Percentiles rank a stretch among this genome's conserved stretches.
Conservation (phyloP, 2,113 vertebrate genomes). For the Chionis minor region DNA sequence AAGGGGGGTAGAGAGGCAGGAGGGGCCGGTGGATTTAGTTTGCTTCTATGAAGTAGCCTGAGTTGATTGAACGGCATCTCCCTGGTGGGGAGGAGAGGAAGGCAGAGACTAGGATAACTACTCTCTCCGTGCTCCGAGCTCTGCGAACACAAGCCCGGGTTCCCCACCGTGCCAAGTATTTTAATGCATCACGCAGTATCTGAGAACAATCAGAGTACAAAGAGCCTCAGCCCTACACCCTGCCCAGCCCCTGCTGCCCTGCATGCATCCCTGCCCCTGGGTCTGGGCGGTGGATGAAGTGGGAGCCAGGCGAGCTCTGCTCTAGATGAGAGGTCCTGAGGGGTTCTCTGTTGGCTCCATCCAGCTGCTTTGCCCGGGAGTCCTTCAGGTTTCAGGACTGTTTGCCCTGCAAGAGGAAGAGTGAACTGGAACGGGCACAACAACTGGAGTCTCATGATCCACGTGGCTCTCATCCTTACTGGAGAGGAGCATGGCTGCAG, state of each 20-base stretch:
- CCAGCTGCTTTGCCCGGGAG: background rate
- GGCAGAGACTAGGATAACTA: background rate
- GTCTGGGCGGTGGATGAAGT: background rate
- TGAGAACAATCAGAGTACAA: conserved; percentile 4
- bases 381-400: background rate
- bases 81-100: accelerated
- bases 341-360: background rate
- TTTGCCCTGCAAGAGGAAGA: background rate
- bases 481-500: background rate
- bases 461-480: background rate
- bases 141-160: accelerated
- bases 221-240: background rate
- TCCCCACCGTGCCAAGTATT: background rate
- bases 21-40: accelerated
- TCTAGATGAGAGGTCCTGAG: background rate
- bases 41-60: background rate
- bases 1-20: background rate
- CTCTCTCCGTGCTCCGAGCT: accelerated
- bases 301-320: background rate
- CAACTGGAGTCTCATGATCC: background rate
- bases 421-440: background rate
- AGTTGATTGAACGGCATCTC: background rate
- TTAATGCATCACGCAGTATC: background rate
- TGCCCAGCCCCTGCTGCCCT: background rate
- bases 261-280: background rate